A percentile compares a stretch with the other conserved stretches of the same genome.
phyloP scores from a whole-genome alignment of 35 echinoderm and acorn worm species.

The Stichopus chloronotus region DNA sequence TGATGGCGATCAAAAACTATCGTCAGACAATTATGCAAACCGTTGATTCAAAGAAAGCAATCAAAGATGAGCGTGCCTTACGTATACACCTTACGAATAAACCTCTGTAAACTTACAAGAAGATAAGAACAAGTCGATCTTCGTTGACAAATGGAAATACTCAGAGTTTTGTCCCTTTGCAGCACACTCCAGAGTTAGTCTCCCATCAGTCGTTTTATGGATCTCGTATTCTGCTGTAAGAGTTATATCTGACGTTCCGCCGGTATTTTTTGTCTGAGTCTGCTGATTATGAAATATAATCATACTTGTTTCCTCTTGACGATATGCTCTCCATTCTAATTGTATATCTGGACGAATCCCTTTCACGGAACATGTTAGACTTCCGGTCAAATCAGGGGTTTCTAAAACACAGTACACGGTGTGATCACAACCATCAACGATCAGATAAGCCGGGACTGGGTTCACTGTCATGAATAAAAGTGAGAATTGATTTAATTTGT shows the following conservation, averaged over 20 bases:
- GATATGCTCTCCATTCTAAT: not conserved
- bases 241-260: not conserved
- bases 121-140: not conserved
- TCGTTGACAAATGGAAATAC: not conserved
- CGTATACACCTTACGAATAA: too few relatives aligned
- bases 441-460: not conserved
- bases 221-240: not conserved
- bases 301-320: not conserved
- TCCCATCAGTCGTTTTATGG: not conserved
- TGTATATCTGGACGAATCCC: constrained; percentile 13
- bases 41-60: too few relatives aligned
- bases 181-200: not conserved
- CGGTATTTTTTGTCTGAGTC: not conserved
- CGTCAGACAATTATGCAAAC: too few relatives aligned
- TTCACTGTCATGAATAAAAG: not conserved
- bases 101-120: not conserved
- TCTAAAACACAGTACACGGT: not conserved
- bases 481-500: too few relatives aligned
- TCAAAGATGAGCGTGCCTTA: too few relatives aligned
- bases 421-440: constrained; percentile 11
- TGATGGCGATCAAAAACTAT: too few relatives aligned
- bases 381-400: not conserved
- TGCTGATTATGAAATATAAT: not conserved
- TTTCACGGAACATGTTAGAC: not conserved
- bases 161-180: not conserved